Evolutionary conservation across 2,797 vertebrate genomes (phyloP).

Genomic region (Poeciliopsis gracilis): DNA sequence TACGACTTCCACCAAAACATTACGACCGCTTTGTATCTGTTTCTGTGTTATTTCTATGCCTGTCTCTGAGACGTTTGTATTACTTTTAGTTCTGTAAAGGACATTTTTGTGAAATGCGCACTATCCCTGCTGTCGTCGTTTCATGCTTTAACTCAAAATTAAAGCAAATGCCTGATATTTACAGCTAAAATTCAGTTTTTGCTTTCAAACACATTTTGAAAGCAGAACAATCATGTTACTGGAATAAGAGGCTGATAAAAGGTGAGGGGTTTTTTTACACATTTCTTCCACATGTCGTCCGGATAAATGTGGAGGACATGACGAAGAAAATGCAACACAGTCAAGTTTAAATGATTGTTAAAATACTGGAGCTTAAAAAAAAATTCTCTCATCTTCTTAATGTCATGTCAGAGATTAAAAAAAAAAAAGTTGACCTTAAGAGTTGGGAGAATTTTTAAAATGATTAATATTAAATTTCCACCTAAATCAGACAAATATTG

Average conservation of each 20-base stretch:
- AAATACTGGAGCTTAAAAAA: background rate
- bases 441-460: background rate
- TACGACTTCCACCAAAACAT: constrained; percentile 29
- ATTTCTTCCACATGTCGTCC: background rate
- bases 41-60: background rate
- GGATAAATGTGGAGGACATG: background rate
- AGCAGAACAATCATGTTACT: background rate
- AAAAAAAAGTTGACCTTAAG: constrained; percentile 4
- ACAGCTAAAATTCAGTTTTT: background rate
- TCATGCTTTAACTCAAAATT: background rate
- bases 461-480: background rate
- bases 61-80: background rate
- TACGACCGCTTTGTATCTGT: background rate
- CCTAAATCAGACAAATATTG: background rate
- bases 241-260: background rate
- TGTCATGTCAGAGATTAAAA: background rate
- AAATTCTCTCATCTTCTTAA: background rate
- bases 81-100: background rate
- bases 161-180: background rate
- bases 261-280: background rate
- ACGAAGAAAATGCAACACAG: background rate
- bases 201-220: background rate
- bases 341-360: background rate
- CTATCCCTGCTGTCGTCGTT: background rate
- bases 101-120: background rate